These are phyloP conservation scores for Hemitrygon akajei DNA, from an alignment of 2,797 vertebrate genomes.

Conservation along the genomic window DNA sequence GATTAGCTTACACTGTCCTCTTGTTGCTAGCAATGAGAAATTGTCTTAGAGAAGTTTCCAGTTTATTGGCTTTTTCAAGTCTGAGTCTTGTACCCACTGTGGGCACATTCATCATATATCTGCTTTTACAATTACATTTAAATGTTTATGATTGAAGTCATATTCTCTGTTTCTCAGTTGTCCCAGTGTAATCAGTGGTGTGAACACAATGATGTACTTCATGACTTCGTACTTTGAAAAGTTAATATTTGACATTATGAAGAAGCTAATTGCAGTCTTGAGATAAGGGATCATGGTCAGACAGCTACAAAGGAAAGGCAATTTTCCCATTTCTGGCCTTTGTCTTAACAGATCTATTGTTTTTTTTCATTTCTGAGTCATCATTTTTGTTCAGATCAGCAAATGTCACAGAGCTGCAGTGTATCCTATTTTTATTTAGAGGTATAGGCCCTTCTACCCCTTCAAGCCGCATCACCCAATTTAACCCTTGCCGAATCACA, in stretches of 20 bases:
- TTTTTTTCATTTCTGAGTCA: neutral
- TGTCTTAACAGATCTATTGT: neutral
- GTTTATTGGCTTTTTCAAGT: constrained; percentile 27
- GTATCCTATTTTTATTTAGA: no score
- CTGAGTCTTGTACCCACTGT: no score
- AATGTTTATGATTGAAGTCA: constrained; percentile 48
- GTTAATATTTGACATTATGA: neutral
- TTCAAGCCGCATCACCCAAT: no score
- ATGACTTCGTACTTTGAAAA: neutral
- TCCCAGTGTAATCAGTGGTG: constrained; percentile 46
- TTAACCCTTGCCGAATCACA: no score
- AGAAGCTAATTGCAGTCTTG: neutral
- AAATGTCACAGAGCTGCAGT: neutral
- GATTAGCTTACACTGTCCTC: neutral
- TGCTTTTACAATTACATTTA: no score
- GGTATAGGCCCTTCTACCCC: no score
- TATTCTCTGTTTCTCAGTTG: constrained; percentile 70
- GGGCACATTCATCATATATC: no score
- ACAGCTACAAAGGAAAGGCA: neutral
- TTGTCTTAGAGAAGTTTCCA: neutral
- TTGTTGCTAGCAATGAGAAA: neutral
- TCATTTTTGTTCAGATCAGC: neutral
- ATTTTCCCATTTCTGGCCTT: neutral
- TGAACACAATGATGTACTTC: neutral
- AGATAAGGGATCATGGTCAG: neutral